A percentile compares a stretch with the other conserved stretches of the same genome.
These are phyloP conservation scores for Drosophila gunungcola DNA, from an alignment of 1,140 invertebrate species.

Conservation along the genomic window DNA sequence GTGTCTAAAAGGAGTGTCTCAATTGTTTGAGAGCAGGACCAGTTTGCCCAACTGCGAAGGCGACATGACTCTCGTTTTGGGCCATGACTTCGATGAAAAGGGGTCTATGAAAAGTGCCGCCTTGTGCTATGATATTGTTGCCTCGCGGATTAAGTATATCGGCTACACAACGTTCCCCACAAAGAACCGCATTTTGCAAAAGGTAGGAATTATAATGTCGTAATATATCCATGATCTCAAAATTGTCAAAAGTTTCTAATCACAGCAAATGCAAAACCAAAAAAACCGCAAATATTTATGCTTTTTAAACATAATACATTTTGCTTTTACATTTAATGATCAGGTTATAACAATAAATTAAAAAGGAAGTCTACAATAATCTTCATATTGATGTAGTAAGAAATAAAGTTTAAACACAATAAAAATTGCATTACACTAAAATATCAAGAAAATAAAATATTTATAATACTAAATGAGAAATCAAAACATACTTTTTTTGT, in stretches of 20 bases:
- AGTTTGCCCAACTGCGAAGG: conserved; percentile 24
- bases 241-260: no score
- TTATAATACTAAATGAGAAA: background rate
- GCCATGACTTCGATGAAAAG: background rate
- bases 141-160: conserved; percentile 34
- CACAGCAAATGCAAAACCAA: no score
- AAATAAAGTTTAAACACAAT: no score
- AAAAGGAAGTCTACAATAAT: no score
- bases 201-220: conserved; percentile 7
- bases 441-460: background rate
- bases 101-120: conserved; percentile 25
- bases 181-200: conserved; percentile 14
- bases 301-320: no score
- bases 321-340: no score
- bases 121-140: conserved; percentile 42
- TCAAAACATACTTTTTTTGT: no score
- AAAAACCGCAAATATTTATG: no score
- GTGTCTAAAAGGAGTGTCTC: background rate
- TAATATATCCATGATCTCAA: no score
- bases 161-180: conserved; percentile 33
- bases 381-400: no score
- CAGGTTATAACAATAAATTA: no score
- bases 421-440: no score
- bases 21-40: conserved; percentile 36
- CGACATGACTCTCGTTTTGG: conserved; percentile 48